Evolutionary conservation across 2,797 vertebrate species (phyloP).

Genomic region (Brachyalestes nurse): DNA sequence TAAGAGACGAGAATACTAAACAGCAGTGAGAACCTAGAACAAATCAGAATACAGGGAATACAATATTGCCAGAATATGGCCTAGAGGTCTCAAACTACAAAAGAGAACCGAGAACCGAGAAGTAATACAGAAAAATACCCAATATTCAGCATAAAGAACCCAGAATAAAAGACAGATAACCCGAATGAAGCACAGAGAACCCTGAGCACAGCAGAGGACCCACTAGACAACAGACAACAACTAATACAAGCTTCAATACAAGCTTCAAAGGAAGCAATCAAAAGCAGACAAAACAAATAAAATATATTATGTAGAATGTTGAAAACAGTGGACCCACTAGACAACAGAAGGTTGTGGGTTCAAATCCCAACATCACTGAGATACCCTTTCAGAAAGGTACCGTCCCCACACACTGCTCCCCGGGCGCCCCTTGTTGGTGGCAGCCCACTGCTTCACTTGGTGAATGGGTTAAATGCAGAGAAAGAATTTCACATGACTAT

Average conservation of each 20-base stretch:
- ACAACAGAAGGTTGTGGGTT: too few relatives aligned
- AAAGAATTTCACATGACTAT: too few relatives aligned
- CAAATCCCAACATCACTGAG: too few relatives aligned
- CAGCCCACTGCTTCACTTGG: too few relatives aligned
- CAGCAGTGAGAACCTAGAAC: not conserved
- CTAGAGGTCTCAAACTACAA: too few relatives aligned
- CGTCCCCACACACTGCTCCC: too few relatives aligned
- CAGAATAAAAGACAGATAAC: not conserved
- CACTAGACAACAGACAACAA: not conserved
- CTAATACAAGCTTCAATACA: not conserved
- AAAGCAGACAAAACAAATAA: not conserved
- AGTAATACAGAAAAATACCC: not conserved
- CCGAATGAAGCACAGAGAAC: not conserved
- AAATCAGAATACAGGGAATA: not conserved
- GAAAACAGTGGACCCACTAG: too few relatives aligned
- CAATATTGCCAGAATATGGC: not conserved
- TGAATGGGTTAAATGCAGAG: too few relatives aligned
- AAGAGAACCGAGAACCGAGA: not conserved
- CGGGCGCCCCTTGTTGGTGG: too few relatives aligned
- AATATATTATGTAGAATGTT: too few relatives aligned
- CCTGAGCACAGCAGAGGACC: not conserved
- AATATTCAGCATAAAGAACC: not conserved
- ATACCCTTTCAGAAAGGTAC: too few relatives aligned
- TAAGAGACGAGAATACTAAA: not conserved
- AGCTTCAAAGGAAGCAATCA: not conserved